phyloP scores from a whole-genome alignment of 2,113 vertebrate species.

The Mastomys natalensis region DNA sequence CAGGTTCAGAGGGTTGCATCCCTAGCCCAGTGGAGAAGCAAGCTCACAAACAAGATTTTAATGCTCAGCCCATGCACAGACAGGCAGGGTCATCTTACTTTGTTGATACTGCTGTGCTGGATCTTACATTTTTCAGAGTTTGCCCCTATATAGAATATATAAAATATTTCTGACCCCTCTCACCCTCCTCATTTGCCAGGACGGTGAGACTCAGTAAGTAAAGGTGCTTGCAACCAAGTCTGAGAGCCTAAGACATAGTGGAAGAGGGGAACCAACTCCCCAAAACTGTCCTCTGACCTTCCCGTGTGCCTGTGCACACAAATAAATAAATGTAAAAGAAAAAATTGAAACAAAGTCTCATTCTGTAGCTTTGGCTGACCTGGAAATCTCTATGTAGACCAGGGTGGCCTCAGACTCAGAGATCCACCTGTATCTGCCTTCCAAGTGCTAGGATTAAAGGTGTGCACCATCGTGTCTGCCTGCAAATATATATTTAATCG shows the following conservation, averaged over 20 bases:
- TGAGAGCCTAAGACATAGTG: not conserved
- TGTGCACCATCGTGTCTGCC: not conserved
- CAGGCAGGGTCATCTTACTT: not conserved
- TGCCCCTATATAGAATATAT: rapidly evolving
- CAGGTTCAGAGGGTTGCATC: not conserved
- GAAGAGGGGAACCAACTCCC: not conserved
- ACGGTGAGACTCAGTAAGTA: not conserved
- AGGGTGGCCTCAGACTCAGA: not conserved
- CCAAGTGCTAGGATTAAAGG: not conserved
- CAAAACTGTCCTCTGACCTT: not conserved
- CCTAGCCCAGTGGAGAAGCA: not conserved
- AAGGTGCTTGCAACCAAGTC: not conserved
- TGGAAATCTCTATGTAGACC: not conserved
- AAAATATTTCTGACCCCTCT: not conserved
- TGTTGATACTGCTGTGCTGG: rapidly evolving
- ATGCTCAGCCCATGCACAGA: no score
- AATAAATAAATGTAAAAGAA: not conserved
- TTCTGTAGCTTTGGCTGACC: no score
- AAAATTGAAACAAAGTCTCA: not conserved
- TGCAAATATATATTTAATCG: not conserved
- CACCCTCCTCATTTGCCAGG: not conserved
- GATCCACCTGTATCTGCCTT: not conserved
- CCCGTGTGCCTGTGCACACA: not conserved
- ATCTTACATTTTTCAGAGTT: not conserved
- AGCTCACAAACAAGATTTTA: not conserved